These are phyloP conservation scores for Gnathonemus echidnorhynchus DNA, from an alignment of 2,113 vertebrate genomes.

Conservation along the genomic window DNA sequence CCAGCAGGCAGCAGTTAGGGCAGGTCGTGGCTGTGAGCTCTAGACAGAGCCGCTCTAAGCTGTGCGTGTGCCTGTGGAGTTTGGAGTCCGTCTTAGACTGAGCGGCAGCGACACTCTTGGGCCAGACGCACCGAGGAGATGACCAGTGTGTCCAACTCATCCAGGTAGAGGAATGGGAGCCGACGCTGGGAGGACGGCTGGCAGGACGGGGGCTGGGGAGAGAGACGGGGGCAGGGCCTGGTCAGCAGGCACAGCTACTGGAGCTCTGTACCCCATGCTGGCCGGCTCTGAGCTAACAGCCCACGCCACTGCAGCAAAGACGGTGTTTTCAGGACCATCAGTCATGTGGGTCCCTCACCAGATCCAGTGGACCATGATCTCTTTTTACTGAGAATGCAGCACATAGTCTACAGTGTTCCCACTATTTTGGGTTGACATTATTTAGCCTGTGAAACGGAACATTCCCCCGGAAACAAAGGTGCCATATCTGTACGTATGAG, in stretches of 20 bases:
- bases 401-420: background rate
- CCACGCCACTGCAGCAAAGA: background rate
- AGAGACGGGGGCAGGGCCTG: background rate
- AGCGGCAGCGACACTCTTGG: slow-evolving; percentile 47
- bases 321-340: too few relatives aligned
- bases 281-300: background rate
- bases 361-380: background rate
- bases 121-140: slow-evolving; percentile 47
- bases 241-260: background rate
- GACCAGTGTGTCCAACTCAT: slow-evolving; percentile 37
- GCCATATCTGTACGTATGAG: background rate
- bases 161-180: slow-evolving; percentile 53
- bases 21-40: background rate
- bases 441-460: background rate
- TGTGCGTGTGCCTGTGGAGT: background rate
- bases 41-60: background rate
- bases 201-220: slow-evolving; percentile 39
- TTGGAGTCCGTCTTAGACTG: slow-evolving; percentile 14
- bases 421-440: background rate
- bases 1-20: background rate
- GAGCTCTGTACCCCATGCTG: background rate
- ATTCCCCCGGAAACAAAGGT: background rate
- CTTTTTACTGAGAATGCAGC: background rate
- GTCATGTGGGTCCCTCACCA: background rate
- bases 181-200: slow-evolving; percentile 29